phyloP scores from a whole-genome alignment of 2,888 invertebrate genomes.

The Nemurella pictetii region DNA sequence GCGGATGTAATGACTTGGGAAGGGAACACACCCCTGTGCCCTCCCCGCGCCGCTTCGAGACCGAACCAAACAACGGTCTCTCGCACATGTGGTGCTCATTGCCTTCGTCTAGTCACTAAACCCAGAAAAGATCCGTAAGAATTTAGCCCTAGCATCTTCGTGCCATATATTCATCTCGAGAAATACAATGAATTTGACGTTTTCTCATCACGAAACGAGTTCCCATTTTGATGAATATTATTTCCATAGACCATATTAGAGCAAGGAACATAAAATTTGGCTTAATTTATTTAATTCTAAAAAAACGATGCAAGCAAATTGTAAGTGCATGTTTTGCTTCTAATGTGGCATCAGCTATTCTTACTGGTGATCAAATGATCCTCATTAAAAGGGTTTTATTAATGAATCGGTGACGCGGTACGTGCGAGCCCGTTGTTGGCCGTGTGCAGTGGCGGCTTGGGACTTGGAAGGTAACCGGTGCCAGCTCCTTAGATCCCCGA shows the following conservation, averaged over 20 bases:
- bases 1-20: not conserved
- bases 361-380: not conserved
- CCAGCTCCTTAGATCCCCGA: too few species aligned
- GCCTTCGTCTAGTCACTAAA: not conserved
- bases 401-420: not conserved
- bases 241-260: too few species aligned
- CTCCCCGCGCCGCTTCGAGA: not conserved
- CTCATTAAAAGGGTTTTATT: not conserved
- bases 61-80: not conserved
- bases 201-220: too few species aligned
- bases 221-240: too few species aligned
- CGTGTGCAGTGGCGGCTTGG: too few species aligned
- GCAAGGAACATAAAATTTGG: too few species aligned
- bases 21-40: not conserved
- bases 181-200: too few species aligned
- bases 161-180: too few species aligned
- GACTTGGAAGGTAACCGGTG: too few species aligned
- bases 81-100: slow-evolving; percentile 16
- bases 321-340: not conserved
- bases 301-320: not conserved
- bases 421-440: not conserved
- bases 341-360: not conserved
- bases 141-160: not conserved
- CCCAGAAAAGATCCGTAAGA: not conserved
- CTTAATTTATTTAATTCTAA: too few species aligned